Evolutionary conservation across 2,888 invertebrate genomes (phyloP), one percentile per base, ranked within the genome.

Genomic region (Troides aeacus): DNA sequence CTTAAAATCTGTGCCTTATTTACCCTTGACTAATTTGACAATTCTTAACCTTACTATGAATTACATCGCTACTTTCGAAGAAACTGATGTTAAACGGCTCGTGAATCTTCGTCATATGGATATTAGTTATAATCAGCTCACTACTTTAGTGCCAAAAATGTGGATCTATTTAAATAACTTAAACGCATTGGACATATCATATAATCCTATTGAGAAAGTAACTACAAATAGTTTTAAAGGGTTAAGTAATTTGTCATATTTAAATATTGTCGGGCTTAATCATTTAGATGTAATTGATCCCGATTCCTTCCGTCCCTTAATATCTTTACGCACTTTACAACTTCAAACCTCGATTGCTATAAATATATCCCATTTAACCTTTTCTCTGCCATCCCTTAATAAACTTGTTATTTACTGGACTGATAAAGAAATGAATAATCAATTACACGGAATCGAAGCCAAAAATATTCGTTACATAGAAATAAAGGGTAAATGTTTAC

Each of bases 11-110:
- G 93, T 97, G 79, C 97, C 97, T 70, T 94, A 95, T 76, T 92
- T 97, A 74, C 95, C 97, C 74, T 91, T 98, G 76, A 95, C 95
- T 21, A 95, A 96, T 84, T 93, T 98, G 77, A 95, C 96, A 57
- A 94, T 95, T 78, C 94, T 98, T 75, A 97, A 97, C 88, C 89
- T 98, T 72, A 96, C 97, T 70, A 93, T 94, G 74, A 98, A 98
- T 89, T 94, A 94, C 76, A 94, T 98, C 76, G 94, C 94, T 78
- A 94, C 96, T 76, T 94, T 94, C 76, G 94, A 94, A 77, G 96
- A 95, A 80, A 94, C 95, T 70, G 94, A 96, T 64, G 94, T 96
- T 62, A 95, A 95, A 76, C 94, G 95, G 73, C 90, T 97, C 81
- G 93, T 93, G 58, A 94, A 94, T 77, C 92, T 98, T 67, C 95